Conservation (phyloP, 1,140 invertebrate genomes). For the Drepana arcuata region DNA sequence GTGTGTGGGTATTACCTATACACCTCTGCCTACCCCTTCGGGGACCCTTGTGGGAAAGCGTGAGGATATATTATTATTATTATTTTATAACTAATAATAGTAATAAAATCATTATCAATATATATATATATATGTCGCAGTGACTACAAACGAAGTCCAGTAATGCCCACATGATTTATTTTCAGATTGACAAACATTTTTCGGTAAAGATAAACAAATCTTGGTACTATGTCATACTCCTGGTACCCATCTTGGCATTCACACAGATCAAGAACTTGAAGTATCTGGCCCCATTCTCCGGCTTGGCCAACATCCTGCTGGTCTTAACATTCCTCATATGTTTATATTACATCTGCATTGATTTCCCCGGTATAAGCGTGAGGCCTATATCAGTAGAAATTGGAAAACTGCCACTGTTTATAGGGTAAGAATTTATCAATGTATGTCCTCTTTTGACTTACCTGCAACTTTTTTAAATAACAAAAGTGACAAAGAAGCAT, state of each 20-base stretch:
- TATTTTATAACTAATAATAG: too few relatives aligned
- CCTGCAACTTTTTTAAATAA: slow-evolving; percentile 1
- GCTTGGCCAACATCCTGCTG: slow-evolving; percentile 79
- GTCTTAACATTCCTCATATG: slow-evolving; percentile 80
- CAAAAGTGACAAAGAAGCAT: too few relatives aligned
- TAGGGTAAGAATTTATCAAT: slow-evolving; percentile 58
- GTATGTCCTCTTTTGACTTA: slow-evolving; percentile 2
- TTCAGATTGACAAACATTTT: slow-evolving; percentile 1
- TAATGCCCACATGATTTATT: neutral
- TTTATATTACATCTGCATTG: slow-evolving; percentile 80
- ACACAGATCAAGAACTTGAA: slow-evolving; percentile 80
- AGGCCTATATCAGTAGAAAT: slow-evolving; percentile 67
- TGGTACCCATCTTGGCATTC: slow-evolving; percentile 74
- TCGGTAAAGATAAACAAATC: too few relatives aligned
- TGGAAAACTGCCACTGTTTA: slow-evolving; percentile 75
- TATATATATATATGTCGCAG: too few relatives aligned
- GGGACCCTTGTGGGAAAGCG: too few relatives aligned
- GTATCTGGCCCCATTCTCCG: slow-evolving; percentile 82
- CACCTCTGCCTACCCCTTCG: too few relatives aligned
- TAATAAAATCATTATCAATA: too few relatives aligned
- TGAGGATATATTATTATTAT: too few relatives aligned
- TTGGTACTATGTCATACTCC: slow-evolving; percentile 75
- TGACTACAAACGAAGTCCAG: neutral
- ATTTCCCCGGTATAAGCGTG: slow-evolving; percentile 63
- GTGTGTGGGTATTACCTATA: too few relatives aligned